Base-by-base conservation (phyloP, 2,888 invertebrate genomes). In the Drosophila sordidula region DNA sequence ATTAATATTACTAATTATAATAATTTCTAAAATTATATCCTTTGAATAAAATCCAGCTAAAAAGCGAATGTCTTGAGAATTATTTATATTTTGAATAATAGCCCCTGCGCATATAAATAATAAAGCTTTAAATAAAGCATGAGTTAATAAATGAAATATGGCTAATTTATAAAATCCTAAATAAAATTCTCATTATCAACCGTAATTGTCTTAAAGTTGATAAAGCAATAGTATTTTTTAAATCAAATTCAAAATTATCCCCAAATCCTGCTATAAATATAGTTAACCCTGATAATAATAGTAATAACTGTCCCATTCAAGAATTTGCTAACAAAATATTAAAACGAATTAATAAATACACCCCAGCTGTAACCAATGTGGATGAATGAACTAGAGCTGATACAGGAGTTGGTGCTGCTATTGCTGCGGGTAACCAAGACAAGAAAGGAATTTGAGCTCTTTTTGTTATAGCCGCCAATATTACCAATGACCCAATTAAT, bases 381-480 rank as follows among this genome's bases (percentile, higher is more conserved):
- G 56, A 70, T 2, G 63, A 68, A 57, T 68, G 55, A 8, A 57
- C 52, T n/a, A 62, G 41, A 18, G 69, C 66, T 1, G 67, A 63
- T 5, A 67, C 55, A 0, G 54, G 56, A 0, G 66, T 69, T 1
- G 66, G 95, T 45, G 96, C 96, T 0, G 95, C 95, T 92, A 96
- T 96, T 44, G 96, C 96, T 0, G 94, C 95, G 0, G 96, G 96
- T 50, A 96, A 91, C 83, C 96, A 96, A 46, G 95, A 94, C 70
- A 95, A 95, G 95, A 96, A 96, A 47, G 96, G 96, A 93, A 96
- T 94, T 92, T 96, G 96, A 89, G 96, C 96, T 78, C 96, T 96
- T 92, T 96, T 47, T 12, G 47, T 96, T 93, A 95, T 94, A 55
- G 94, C 93, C 0, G 95, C 94, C 78, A 93, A 91, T 89, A 93